phyloP scores from a whole-genome alignment of 2,797 vertebrate genomes.

The Lutjanus campechanus region DNA sequence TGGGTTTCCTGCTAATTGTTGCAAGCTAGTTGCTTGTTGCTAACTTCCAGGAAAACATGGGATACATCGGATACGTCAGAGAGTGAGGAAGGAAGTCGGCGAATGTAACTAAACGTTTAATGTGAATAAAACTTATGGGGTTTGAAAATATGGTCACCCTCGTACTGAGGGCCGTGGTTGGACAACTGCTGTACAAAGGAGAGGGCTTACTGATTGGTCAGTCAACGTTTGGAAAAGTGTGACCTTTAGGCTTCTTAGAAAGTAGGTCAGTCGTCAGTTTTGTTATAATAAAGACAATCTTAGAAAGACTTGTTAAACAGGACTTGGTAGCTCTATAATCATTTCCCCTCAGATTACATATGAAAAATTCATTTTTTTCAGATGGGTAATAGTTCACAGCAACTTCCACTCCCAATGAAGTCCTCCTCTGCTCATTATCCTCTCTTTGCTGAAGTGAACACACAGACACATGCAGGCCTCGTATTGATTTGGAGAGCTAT shows the following conservation, averaged over 20 bases:
- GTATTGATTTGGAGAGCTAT: constrained; percentile 83
- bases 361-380: constrained; percentile 50
- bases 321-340: constrained; percentile 28
- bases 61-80: no score
- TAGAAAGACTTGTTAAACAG: constrained; percentile 33
- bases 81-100: no score
- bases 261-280: not conserved
- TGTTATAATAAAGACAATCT: constrained; percentile 10
- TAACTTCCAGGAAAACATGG: no score
- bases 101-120: no score
- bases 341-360: constrained; percentile 48
- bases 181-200: not conserved
- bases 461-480: constrained; percentile 59
- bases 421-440: constrained; percentile 64
- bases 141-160: no score
- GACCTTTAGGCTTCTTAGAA: not conserved
- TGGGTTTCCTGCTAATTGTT: no score
- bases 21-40: no score
- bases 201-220: not conserved
- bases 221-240: not conserved
- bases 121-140: no score
- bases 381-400: constrained; percentile 24
- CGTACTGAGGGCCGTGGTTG: not conserved
- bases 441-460: constrained; percentile 60
- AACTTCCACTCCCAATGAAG: constrained; percentile 53